Evolutionary conservation across 2,888 invertebrate species (phyloP).

Genomic region (Lathronympha strigana): DNA sequence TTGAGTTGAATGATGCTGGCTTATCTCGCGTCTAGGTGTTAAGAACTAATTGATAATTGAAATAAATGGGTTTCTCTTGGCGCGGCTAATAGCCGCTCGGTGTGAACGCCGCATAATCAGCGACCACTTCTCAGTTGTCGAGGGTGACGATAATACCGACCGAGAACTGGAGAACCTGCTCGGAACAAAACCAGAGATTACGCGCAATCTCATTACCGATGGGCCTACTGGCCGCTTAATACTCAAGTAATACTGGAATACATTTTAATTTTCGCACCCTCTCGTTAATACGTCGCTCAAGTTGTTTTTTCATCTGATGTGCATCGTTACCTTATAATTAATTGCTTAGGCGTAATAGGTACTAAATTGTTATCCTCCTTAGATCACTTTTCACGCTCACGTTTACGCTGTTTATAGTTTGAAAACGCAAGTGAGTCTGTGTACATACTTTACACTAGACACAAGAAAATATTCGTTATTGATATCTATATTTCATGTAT

Average conservation of each 20-base stretch:
- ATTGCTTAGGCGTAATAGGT: slow-evolving; percentile 37
- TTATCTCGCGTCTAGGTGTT: slow-evolving; percentile 74
- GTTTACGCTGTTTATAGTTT: slow-evolving; percentile 30
- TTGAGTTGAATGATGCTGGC: slow-evolving; percentile 58
- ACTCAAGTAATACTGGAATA: slow-evolving; percentile 60
- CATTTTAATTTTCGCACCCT: slow-evolving; percentile 62
- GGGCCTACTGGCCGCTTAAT: slow-evolving; percentile 59
- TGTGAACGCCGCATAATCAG: slow-evolving; percentile 72
- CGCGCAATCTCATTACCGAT: slow-evolving; percentile 68
- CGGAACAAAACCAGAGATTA: slow-evolving; percentile 71
- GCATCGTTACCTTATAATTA: slow-evolving; percentile 37
- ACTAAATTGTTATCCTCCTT: slow-evolving; percentile 21
- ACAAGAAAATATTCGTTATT: slow-evolving; percentile 22
- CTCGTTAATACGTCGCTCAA: slow-evolving; percentile 53
- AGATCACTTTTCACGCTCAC: not conserved
- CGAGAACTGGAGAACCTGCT: slow-evolving; percentile 51
- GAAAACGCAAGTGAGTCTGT: slow-evolving; percentile 32
- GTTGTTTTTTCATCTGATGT: slow-evolving; percentile 37
- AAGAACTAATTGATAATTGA: slow-evolving; percentile 77
- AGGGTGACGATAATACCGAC: slow-evolving; percentile 65
- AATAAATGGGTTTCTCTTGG: slow-evolving; percentile 65
- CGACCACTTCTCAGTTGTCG: slow-evolving; percentile 76
- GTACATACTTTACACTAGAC: slow-evolving; percentile 39
- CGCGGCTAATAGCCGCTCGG: slow-evolving; percentile 65
- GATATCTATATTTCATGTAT: slow-evolving; percentile 41